Conservation (phyloP, 1,140 invertebrate genomes). For the Idris sp. region DNA sequence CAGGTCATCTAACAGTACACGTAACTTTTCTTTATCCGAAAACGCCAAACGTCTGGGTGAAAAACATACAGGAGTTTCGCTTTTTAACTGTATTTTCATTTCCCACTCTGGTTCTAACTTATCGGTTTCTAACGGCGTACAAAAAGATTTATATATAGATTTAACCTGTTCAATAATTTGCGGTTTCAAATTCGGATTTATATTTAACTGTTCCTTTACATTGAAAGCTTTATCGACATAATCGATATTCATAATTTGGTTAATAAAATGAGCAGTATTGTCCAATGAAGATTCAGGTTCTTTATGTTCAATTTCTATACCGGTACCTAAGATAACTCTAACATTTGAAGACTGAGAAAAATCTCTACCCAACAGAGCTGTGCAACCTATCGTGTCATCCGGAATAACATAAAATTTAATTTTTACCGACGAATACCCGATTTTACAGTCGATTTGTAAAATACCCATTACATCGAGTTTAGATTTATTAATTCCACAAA, state of each 20-base stretch:
- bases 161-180: no score
- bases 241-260: slow-evolving; percentile 3
- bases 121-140: not conserved
- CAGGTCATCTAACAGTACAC: not conserved
- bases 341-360: slow-evolving; percentile 8
- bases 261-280: not conserved
- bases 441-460: not conserved
- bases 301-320: not conserved
- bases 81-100: slow-evolving; percentile 17
- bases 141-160: slow-evolving; percentile 2
- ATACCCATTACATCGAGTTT: slow-evolving; percentile 3
- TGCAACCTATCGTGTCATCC: slow-evolving; percentile 6
- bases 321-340: slow-evolving; percentile 1
- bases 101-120: slow-evolving; percentile 1
- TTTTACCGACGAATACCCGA: not conserved
- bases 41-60: slow-evolving; percentile 16
- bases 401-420: slow-evolving; percentile 21
- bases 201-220: no score
- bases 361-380: slow-evolving; percentile 8
- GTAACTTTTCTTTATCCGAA: slow-evolving; percentile 37
- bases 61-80: slow-evolving; percentile 15
- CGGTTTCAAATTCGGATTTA: not conserved
- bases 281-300: not conserved
- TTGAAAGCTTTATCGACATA: no score
- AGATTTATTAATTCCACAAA: slow-evolving; percentile 1